Evolutionary conservation across 2,888 invertebrate genomes (phyloP), one percentile per base, ranked within the genome.

Genomic region (Mimas tiliae): DNA sequence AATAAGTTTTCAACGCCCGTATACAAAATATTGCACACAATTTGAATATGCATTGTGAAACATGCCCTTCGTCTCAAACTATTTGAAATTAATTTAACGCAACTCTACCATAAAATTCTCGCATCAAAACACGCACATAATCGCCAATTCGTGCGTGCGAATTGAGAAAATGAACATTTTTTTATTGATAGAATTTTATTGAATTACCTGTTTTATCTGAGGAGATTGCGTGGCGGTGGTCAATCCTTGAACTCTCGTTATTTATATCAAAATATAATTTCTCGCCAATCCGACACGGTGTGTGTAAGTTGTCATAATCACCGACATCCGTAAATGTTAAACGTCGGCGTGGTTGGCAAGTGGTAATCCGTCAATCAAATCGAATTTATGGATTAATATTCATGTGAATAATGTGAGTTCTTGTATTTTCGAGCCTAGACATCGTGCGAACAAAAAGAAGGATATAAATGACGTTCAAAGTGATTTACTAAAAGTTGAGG

Each of bases 181-280:
- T 19, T 45, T 14, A 7, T 9, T 19, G 2, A 9, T 50, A 50
- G 11, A 16, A 19, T 19, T 50, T 50, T 50, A 50, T 19, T 19
- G 19, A 45, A 45, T 45, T 11, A 45, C 45, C 14, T 45, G 45
- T 45, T 45, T 58, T 58, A 33, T 52, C 9, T 16, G 12, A 14
- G 55, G 16, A 11, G 6, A 42, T 58, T 58, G 38, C 58, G 55
- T 55, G 53, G 53, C 14, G 0, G 16, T 16, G 33, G n/a, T 14
- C 12, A 11, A 58, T 19, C 58, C 58, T 58, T 58, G 58, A 58
- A 58, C 19, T 19, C 58, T 58, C 6, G 19, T 19, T 19, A 53
- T n/a, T 34, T 53, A 42, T 58, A 58, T 42, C 42, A 21, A 33
- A 21, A 52, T 8, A 52, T 33, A 52, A 52, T 50, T 50, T 50